Base-by-base conservation (phyloP, 2,113 vertebrate genomes). In the Scatophagus argus region DNA sequence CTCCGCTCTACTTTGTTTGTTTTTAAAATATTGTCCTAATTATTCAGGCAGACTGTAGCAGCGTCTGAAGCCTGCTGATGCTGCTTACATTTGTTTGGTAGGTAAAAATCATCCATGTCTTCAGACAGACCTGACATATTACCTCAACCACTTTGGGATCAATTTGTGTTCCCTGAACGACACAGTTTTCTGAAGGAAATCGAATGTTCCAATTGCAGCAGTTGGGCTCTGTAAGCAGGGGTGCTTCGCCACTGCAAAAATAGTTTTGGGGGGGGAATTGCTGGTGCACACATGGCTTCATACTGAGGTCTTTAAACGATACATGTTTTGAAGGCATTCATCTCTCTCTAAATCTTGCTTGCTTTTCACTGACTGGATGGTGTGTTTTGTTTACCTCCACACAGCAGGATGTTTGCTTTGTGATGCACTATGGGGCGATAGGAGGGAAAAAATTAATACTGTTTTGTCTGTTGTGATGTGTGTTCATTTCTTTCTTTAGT, bases 341-440 rank as follows among this genome's bases (percentile, higher is more conserved):
- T 60, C 44, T 44, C 3, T 25, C 56, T 55, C 11, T 34, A 6
- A 14, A 60, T 8, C 21, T 23, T 25, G 34, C 3, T 36, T 63
- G 58, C 68, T 62, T 41, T 58, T 78, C 51, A 38, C 43, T 25
- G 38, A 60, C 21, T 38, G 31, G 34, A 58, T 6, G 11, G 52
- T 62, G 62, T 44, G 54, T 32, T 71, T 67, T 76, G 63, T 82
- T 79, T 71, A 74, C 64, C 61, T 64, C 62, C 52, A 56, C 62
- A 69, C 71, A 59, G 60, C 12, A 0, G n/a, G 36, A 21, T 51
- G 71, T 82, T 82, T 79, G 74, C 25, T 84, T 47, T 39, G 56
- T 23, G 1, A 23, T 56, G 32, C 46, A 54, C 16, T 43, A 21
- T 72, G 29, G 61, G 31, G 70, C 47, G 67, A 46, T 11, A 8